Evolutionary conservation across 1,140 invertebrate species (phyloP), one percentile per base, ranked within the genome.

Genomic region (Leptinotarsa lineolata): DNA sequence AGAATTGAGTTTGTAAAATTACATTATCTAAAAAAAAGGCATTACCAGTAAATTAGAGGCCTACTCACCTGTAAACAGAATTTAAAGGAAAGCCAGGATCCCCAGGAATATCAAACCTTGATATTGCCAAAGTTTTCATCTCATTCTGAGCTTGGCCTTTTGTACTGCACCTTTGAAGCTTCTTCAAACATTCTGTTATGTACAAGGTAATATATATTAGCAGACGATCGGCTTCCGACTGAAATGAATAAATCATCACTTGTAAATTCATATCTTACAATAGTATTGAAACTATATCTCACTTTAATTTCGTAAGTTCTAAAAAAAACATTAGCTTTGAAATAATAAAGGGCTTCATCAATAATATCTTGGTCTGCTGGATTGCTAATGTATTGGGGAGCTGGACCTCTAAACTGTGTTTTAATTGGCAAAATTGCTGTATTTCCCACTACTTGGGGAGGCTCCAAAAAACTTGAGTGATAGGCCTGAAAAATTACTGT

Each of bases 301-400:
- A 95, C 94, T 90, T 98, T 98, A 71, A 99, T 97, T 88, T 99
- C 97, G 86, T 98, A 99, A 60, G 96, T 99, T 78, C 97, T 92
- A 84, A 99, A 99, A 85, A 99, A 99, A 8, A 99, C 97, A 87
- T 99, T 99, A 2, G 98, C 97, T 88, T 98, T 99, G 85, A 99
- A 99, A 84, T 92, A 99, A 82, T 94, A 94, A 12, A 99, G 87
- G 39, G 97, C 94, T 89, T 99, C 98, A 87, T 99, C 98, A 77
- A 99, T 96, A 77, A 99, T 96, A 86, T 99, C 98, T 76, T 90
- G 87, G 30, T 94, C 92, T 68, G 85, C 81, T 39, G 30, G 30
- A 75, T 90, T 90, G 44, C 87, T 88, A 73, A 88, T 88, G 16
- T 86, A 87, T 58, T 93, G 92, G 5, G 97, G 76, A 1, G 80